Evolutionary conservation across 2,113 vertebrate species (phyloP), one percentile per base, ranked within the genome.

Genomic region (Thamnophis sirtalis): DNA sequence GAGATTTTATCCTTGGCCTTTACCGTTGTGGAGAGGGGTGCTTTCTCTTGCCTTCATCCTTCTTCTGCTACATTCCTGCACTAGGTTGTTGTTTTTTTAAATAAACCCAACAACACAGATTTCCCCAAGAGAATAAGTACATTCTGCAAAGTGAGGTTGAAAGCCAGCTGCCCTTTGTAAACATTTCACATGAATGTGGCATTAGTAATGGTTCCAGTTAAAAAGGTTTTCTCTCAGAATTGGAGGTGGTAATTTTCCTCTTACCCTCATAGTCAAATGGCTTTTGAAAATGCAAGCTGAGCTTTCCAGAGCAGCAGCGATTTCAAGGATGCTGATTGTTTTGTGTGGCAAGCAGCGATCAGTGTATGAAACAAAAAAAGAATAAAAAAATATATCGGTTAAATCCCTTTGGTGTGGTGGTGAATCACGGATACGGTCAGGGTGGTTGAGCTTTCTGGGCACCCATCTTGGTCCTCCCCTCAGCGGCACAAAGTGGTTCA

Each of bases 271-370:
- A 89, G 55, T 92, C 55, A 90, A 93, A 88, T 50, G 48, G 86
- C 91, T 19, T 96, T 92, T 95, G 96, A 96, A 96, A 97, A 96
- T 95, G 96, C 68, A 63, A 93, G 91, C 5, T 0, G 91, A 92
- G 38, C 94, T 96, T 96, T 96, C 94, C 95, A 92, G 92, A 95
- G 94, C 93, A 92, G 56, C 91, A 85, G 7, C 91, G 95, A 94
- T 95, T 96, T 93, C 90, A 95, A 86, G 93, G 87, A 73, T 80
- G 91, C 88, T 55, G 95, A 95, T 89, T 50, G 17, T 93, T 96
- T 96, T 94, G 91, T 95, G 94, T 93, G 94, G 26, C 58, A 43
- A 91, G 85, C 91, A 73, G 49, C 73, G 90, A 9, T 89, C 93
- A 94, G 50, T 94, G 91, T 48, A 86, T 88, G 90, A 94, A 93